Evolutionary conservation across 2,888 invertebrate species (phyloP), one percentile per base, ranked within the genome.

Genomic region (Lepeophtheirus nordmannii): DNA sequence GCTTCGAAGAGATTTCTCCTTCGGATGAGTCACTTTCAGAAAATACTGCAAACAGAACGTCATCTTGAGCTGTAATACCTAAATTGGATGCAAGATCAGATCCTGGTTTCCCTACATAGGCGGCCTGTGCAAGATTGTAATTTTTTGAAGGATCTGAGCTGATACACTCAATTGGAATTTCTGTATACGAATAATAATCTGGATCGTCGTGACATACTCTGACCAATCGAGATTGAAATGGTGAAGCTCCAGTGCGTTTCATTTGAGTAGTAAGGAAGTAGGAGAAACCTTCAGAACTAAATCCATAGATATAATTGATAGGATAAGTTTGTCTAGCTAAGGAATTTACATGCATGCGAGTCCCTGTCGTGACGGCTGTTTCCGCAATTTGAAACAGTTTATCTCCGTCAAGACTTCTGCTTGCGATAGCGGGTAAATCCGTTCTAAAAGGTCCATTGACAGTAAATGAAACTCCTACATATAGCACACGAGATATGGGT

Each of bases 131-230:
- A 63, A 96, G 80, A 77, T 94, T 94, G 76, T 92, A 97, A n/a
- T 71, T 70, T 11, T 71, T 71, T 39, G 69, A 85, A 83, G 74
- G 81, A 20, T 80, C 80, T 68, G 85, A 84, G 71, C 83, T 83
- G 65, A 85, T 86, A 75, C 96, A 96, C 72, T 91, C 88, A 75
- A 96, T 85, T 14, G 94, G 93, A 71, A 96, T 91, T 79, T 97
- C 97, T 11, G 94, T 93, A 76, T 97, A 97, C 9, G 96, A 96
- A 76, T 94, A 92, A 77, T 94, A 97, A 74, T 90, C 87, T 70
- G 86, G 84, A 74, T 97, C 97, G 73, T 91, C 88, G 74, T 94
- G 93, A 75, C 96, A 97, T 58, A 97, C 88, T 61, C 97, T 83
- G 41, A 94, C 89, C 72, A 97, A 78, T 76, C 94, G 93, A 68